Evolutionary conservation across 2,888 invertebrate species (phyloP).

Genomic region (Trichopoda pennipes): DNA sequence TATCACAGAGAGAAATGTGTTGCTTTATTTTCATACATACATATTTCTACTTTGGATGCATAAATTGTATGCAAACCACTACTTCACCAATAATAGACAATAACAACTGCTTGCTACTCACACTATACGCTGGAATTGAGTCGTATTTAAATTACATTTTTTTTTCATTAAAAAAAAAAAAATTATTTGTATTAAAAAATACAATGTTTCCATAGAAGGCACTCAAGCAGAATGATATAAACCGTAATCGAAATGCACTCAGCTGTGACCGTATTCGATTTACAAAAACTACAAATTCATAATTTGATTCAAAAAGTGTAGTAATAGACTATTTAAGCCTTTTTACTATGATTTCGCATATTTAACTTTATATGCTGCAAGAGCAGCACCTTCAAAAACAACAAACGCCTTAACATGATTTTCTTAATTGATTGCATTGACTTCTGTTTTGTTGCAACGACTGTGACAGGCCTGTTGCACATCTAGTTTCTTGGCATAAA

Average conservation of each 20-base stretch:
- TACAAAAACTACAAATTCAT: conserved; percentile 41
- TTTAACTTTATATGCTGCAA: conserved; percentile 30
- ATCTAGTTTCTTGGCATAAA: conserved; percentile 58
- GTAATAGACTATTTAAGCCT: conserved; percentile 52
- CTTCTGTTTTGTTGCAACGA: conserved; percentile 59
- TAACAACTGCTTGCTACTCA: conserved; percentile 21
- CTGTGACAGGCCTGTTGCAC: conserved; percentile 55
- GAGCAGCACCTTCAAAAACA: conserved; percentile 2
- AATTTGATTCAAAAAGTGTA: conserved; percentile 44
- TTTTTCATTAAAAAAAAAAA: not conserved
- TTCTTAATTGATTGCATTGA: conserved; percentile 65
- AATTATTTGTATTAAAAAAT: conserved; percentile 1
- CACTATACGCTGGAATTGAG: conserved; percentile 40
- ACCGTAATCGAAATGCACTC: conserved; percentile 61
- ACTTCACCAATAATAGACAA: conserved; percentile 28
- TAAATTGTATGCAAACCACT: conserved; percentile 57
- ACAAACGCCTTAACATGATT: conserved; percentile 61
- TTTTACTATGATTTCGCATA: conserved; percentile 24
- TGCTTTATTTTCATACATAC: too few species aligned
- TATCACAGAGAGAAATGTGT: conserved; percentile 19
- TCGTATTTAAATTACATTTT: conserved; percentile 36
- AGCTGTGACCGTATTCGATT: conserved; percentile 51
- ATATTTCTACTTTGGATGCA: conserved; percentile 20
- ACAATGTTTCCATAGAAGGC: conserved; percentile 48
- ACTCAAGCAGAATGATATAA: conserved; percentile 62